phyloP scores from a whole-genome alignment of 2,888 invertebrate genomes.

The Rhyacophila evoluta region DNA sequence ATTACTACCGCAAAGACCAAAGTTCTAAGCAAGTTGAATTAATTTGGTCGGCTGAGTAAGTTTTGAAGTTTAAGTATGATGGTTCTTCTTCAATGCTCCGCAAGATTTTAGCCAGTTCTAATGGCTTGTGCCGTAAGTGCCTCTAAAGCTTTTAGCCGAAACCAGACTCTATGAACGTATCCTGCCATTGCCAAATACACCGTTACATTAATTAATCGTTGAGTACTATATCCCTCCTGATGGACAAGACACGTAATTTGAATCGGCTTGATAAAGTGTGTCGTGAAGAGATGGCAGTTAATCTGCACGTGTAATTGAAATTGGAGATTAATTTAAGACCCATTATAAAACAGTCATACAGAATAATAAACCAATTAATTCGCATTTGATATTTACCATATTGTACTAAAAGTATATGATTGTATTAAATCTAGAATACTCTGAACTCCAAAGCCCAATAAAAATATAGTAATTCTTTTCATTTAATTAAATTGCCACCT shows the following conservation, averaged over 20 bases:
- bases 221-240: background rate
- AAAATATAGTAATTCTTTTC: no score
- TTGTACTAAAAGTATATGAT: no score
- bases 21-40: conserved; percentile 2
- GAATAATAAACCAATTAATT: no score
- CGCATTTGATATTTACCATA: no score
- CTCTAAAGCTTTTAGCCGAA: conserved; percentile 17
- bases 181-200: conserved; percentile 25
- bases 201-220: conserved; percentile 35
- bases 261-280: background rate
- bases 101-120: conserved; percentile 23
- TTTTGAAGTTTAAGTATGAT: background rate
- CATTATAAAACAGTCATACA: no score
- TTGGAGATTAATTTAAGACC: no score
- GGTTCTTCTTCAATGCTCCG: conserved; percentile 17
- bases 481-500: no score
- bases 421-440: no score
- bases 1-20: background rate
- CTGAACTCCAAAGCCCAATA: no score
- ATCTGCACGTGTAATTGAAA: no score
- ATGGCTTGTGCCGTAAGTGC: conserved; percentile 27
- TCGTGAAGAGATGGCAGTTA: background rate
- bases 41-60: background rate
- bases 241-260: conserved; percentile 7
- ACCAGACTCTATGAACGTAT: background rate